These are phyloP conservation scores for Chrysolophus pictus DNA, from an alignment of 2,797 vertebrate genomes.

Conservation along the genomic window DNA sequence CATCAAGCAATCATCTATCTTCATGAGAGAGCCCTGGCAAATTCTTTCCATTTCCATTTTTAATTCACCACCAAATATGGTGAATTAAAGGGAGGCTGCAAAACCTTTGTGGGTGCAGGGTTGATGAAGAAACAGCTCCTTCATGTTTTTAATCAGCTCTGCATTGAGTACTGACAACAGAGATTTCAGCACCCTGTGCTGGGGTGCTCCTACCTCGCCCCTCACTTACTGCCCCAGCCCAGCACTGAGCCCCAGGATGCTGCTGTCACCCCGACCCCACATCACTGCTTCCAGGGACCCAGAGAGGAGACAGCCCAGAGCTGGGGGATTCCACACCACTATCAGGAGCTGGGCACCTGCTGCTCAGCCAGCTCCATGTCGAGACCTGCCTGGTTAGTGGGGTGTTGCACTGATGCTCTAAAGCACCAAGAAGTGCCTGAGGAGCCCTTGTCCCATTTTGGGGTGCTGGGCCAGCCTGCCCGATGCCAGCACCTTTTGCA, in stretches of 20 bases:
- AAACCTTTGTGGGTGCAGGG: neutral
- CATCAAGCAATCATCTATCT: neutral
- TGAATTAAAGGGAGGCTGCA: neutral
- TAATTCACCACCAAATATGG: neutral
- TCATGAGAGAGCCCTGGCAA: neutral
- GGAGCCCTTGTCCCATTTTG: rapidly evolving
- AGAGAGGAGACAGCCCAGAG: rapidly evolving
- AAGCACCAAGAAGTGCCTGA: neutral
- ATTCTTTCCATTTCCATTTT: constrained; percentile 34
- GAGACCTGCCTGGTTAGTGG: neutral
- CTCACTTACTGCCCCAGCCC: rapidly evolving
- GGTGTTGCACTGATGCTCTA: neutral
- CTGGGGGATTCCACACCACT: neutral
- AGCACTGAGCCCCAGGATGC: neutral
- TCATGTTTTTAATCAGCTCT: neutral
- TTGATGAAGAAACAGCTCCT: neutral
- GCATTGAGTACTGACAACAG: neutral
- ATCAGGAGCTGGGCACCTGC: neutral
- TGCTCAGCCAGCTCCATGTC: neutral
- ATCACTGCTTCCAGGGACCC: neutral
- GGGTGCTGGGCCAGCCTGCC: neutral
- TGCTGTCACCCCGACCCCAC: neutral
- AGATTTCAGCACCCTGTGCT: neutral
- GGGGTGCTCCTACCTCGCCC: neutral
- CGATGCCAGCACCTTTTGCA: neutral